Base-by-base conservation (phyloP, 2,888 invertebrate species). In the Andricus curvator region DNA sequence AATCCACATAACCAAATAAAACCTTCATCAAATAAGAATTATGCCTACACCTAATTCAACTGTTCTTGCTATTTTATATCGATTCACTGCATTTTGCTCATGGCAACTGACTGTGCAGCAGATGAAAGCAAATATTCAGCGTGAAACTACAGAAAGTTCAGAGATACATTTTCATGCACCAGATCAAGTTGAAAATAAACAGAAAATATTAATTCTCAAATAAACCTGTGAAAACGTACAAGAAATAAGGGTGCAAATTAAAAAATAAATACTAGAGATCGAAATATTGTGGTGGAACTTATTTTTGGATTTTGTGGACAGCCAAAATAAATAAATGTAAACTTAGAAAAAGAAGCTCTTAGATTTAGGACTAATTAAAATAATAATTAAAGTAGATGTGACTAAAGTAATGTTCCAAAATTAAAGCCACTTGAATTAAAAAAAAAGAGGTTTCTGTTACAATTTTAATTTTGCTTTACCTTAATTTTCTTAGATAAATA, bases 21-120 rank as follows among this genome's bases (percentile, higher is more conserved):
- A 67, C 20, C 33, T 2, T 65, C 17, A 56, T 29, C 20, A 20
- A 68, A 78, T 67, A 77, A 64, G 17, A 65, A 44, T 80, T 77
- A 80, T 62, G 25, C 68, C 62, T 76, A 74, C n/a, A 60, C 68
- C 33, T 74, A 80, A 60, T 78, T 80, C 78, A 88, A 90, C 90
- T 91, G 90, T 89, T 90, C 84, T 90, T 91, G 90, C 90, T 90
- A 90, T 89, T 86, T 79, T 82, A 80, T 84, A 87, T 82, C 67
- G 82, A 80, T 83, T 83, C 85, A 84, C 70, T 84, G 82, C 85
- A 84, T 82, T 81, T 82, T 86, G 84, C 82, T 85, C 80, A 78
- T 82, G 81, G 78, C 79, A 82, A 79, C 83, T 82, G 65, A 64
- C 66, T 83, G 70, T 56, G 67, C 82, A 68, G 65, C 80, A 77